Base-by-base conservation (phyloP, 2,113 vertebrate genomes). In the Serilophus lunatus region DNA sequence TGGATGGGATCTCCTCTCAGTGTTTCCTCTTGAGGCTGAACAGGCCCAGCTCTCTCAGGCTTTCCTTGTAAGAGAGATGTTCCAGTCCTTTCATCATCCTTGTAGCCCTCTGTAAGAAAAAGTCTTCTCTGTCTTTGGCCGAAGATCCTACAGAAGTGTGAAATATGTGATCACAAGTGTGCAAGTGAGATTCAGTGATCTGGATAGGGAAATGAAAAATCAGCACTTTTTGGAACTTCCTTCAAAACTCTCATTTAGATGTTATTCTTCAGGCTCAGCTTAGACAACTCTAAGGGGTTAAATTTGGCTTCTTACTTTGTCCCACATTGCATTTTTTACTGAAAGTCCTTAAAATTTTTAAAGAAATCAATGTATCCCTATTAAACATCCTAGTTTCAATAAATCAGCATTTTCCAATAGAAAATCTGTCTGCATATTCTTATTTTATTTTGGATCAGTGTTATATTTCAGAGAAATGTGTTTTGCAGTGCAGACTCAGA, bases 371-470 rank as follows among this genome's bases (percentile, higher is more conserved):
- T 94, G 61, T 75, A 90, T 88, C n/a, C 76, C 51, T 91, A 78
- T 88, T 94, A 93, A 95, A 78, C 56, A n/a, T 49, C 81, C 54
- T 36, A 49, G 64, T 90, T 95, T 88, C 92, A 80, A 84, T 97
- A 96, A 92, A 97, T 96, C 96, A 93, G 72, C 69, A 59, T 95
- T 94, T 96, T 97, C 86, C 94, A 93, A 93, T 93, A 95, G 92
- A 90, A 91, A 84, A 91, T 75, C 92, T 92, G 71, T 90, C 91
- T 96, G 80, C 92, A 86, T 93, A 91, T 97, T 97, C 92, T 94
- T 95, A 92, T 85, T 97, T 96, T 93, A 86, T 90, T 96, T 93
- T 93, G 92, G 92, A 88, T 91, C 88, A 91, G 88, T 54, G 77
- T 93, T 97, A 70, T 94, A 95, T 96, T 95, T 96, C 96, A 97